phyloP scores from a whole-genome alignment of 2,888 invertebrate genomes.

The Thera obeliscata region DNA sequence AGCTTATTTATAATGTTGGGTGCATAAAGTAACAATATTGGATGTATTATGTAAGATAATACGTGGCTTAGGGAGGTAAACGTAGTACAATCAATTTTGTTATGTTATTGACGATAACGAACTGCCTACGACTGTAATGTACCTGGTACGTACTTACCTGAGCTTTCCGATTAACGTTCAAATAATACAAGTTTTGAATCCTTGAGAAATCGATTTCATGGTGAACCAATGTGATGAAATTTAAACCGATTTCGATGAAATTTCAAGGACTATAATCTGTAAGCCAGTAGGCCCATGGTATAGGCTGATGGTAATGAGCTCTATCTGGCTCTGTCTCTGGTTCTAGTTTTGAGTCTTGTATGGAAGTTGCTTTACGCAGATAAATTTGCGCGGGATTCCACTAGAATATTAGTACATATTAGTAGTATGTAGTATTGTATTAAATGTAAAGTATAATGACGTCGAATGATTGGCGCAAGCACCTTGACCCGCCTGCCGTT shows the following conservation, averaged over 20 bases:
- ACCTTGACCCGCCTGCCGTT: constrained; percentile 45
- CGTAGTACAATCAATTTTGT: constrained; percentile 55
- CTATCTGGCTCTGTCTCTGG: too few relatives aligned
- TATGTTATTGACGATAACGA: constrained; percentile 36
- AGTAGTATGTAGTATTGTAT: constrained; percentile 37
- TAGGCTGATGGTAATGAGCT: too few relatives aligned
- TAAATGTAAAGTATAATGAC: constrained; percentile 43
- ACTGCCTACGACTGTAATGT: constrained; percentile 12
- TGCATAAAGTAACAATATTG: constrained; percentile 52
- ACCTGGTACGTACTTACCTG: neutral
- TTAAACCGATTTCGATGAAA: too few relatives aligned
- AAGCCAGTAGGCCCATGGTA: too few relatives aligned
- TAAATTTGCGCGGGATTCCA: too few relatives aligned
- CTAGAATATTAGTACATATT: constrained; percentile 2
- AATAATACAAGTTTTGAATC: too few relatives aligned
- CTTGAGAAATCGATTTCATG: too few relatives aligned
- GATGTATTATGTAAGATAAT: constrained; percentile 57
- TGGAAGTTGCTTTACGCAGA: too few relatives aligned
- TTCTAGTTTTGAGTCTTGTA: too few relatives aligned
- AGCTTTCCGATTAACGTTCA: constrained; percentile 2
- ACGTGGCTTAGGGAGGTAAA: constrained; percentile 52
- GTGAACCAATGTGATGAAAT: too few relatives aligned
- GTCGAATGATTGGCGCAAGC: constrained; percentile 35
- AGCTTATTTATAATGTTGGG: constrained; percentile 21
- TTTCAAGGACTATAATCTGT: too few relatives aligned